A percentile compares a stretch with the other conserved stretches of the same genome.
phyloP scores from a whole-genome alignment of 2,888 invertebrate genomes.

The Hemaris fuciformis region DNA sequence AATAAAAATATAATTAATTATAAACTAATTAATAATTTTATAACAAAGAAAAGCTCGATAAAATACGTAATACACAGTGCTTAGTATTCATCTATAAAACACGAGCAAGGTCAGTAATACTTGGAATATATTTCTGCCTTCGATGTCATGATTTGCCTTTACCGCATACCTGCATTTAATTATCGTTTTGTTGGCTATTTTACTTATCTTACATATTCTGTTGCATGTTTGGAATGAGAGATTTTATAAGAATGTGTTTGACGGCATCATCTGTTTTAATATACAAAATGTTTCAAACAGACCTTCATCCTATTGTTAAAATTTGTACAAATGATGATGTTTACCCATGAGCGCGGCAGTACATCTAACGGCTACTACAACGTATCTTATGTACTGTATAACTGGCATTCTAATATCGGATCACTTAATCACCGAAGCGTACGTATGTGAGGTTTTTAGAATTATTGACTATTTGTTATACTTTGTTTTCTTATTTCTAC shows the following conservation, averaged over 20 bases:
- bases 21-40: too few species aligned
- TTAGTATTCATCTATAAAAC: not conserved
- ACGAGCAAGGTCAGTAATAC: not conserved
- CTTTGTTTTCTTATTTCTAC: not conserved
- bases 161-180: not conserved
- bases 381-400: not conserved
- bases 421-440: slow-evolving; percentile 7
- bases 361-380: not conserved
- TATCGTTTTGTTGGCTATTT: not conserved
- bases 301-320: too few species aligned
- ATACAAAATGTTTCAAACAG: too few species aligned
- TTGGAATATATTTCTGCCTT: not conserved
- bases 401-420: not conserved
- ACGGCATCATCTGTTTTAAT: too few species aligned
- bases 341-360: too few species aligned
- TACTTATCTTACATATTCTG: not conserved
- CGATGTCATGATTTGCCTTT: not conserved
- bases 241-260: too few species aligned
- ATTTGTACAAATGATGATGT: too few species aligned
- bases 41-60: not conserved
- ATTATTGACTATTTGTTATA: not conserved
- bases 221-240: too few species aligned
- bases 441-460: not conserved
- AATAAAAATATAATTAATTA: too few species aligned
- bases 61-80: not conserved